phyloP scores from a whole-genome alignment of 2,888 invertebrate species.

The Sphecodes monilicornis region DNA sequence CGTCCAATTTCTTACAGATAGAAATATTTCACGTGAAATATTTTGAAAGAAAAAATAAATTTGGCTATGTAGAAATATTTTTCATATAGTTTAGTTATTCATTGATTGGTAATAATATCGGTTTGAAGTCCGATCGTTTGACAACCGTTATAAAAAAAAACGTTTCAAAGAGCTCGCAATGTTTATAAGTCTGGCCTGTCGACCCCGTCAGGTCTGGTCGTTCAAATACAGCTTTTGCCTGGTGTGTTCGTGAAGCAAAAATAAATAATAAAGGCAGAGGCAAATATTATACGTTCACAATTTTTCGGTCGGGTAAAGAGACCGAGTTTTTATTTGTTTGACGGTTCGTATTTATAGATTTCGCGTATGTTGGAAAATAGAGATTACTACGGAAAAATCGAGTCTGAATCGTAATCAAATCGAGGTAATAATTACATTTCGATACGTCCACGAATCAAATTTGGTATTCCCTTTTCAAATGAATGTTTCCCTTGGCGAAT shows the following conservation, averaged over 20 bases:
- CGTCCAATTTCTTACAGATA: too few relatives aligned
- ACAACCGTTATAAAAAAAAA: background rate
- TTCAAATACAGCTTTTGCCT: background rate
- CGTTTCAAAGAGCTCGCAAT: background rate
- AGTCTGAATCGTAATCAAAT: slow-evolving; percentile 15
- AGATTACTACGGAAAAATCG: background rate
- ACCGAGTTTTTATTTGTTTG: slow-evolving; percentile 45
- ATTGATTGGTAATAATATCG: background rate
- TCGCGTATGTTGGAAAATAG: background rate
- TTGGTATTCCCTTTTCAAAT: slow-evolving; percentile 19
- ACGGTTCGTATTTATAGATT: slow-evolving; percentile 26
- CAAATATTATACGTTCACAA: slow-evolving; percentile 54
- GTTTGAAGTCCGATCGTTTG: background rate
- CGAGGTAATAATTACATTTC: slow-evolving; percentile 25
- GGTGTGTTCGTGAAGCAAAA: background rate
- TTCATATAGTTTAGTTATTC: background rate
- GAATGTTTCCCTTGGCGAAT: slow-evolving; percentile 20
- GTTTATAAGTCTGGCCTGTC: background rate
- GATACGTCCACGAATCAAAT: background rate
- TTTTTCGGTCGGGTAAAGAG: slow-evolving; percentile 47
- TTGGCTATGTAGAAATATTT: background rate
- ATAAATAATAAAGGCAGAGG: slow-evolving; percentile 50
- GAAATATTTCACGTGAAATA: too few relatives aligned
- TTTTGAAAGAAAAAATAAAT: background rate
- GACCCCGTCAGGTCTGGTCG: background rate